phyloP scores from a whole-genome alignment of 2,888 invertebrate species.

The Charanyca ferruginea region DNA sequence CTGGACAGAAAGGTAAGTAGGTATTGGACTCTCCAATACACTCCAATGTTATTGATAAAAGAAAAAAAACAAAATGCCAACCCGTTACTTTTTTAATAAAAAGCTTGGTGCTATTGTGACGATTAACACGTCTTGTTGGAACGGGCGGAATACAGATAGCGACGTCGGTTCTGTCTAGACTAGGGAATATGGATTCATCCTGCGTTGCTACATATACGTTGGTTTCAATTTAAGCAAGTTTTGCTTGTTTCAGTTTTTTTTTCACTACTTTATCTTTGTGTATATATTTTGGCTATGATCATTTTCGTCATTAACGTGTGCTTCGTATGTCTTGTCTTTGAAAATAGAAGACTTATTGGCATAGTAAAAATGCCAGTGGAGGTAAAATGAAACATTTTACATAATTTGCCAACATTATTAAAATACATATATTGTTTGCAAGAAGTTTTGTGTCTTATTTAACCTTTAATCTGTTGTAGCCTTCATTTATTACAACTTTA shows the following conservation, averaged over 20 bases:
- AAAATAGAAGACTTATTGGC: not conserved
- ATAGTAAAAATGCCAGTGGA: not conserved
- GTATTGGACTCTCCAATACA: slow-evolving; percentile 18
- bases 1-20: not conserved
- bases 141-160: slow-evolving; percentile 63
- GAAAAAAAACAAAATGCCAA: slow-evolving; percentile 51
- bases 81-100: slow-evolving; percentile 63
- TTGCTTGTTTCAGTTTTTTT: slow-evolving; percentile 25
- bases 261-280: slow-evolving; percentile 14
- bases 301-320: not conserved
- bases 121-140: slow-evolving; percentile 65
- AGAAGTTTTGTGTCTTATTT: not conserved
- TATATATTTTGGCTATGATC: not conserved
- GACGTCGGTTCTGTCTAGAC: slow-evolving; percentile 57
- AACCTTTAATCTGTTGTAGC: slow-evolving; percentile 18
- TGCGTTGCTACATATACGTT: slow-evolving; percentile 52
- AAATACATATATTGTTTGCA: not conserved
- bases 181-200: slow-evolving; percentile 58
- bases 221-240: slow-evolving; percentile 60
- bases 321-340: not conserved
- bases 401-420: not conserved
- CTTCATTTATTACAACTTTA: slow-evolving; percentile 20
- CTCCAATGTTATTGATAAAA: slow-evolving; percentile 40
- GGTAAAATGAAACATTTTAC: not conserved
- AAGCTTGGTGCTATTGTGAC: slow-evolving; percentile 60